phyloP scores from a whole-genome alignment of 2,888 invertebrate species.

The Platerodrilus igneus region DNA sequence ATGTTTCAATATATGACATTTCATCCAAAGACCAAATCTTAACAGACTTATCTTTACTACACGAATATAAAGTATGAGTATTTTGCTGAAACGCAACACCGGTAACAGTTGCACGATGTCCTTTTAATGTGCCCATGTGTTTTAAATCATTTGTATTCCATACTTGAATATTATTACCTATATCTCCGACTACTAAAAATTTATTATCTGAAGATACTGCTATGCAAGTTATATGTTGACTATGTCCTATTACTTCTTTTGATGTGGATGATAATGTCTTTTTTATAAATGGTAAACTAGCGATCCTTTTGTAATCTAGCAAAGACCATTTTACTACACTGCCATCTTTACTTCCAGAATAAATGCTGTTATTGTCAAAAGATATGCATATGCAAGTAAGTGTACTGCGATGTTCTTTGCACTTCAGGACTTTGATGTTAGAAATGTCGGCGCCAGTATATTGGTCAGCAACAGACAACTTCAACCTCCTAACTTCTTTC shows the following conservation, averaged over 20 bases:
- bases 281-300: slow-evolving; percentile 50
- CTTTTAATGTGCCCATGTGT: slow-evolving; percentile 73
- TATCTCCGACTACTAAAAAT: slow-evolving; percentile 73
- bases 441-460: slow-evolving; percentile 48
- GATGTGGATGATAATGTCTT: slow-evolving; percentile 30
- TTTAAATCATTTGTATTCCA: slow-evolving; percentile 77
- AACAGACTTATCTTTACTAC: slow-evolving; percentile 72
- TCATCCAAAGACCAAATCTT: slow-evolving; percentile 96
- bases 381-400: slow-evolving; percentile 79
- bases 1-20: slow-evolving; percentile 91
- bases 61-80: slow-evolving; percentile 79
- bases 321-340: slow-evolving; percentile 78
- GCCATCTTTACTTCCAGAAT: slow-evolving; percentile 85
- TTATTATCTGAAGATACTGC: slow-evolving; percentile 75
- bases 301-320: slow-evolving; percentile 59
- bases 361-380: slow-evolving; percentile 66
- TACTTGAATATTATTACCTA: slow-evolving; percentile 67
- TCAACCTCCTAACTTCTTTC: slow-evolving; percentile 78
- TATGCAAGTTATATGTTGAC: slow-evolving; percentile 56
- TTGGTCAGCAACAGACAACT: slow-evolving; percentile 67
- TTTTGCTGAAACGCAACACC: slow-evolving; percentile 81
- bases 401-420: slow-evolving; percentile 72
- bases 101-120: slow-evolving; percentile 69
- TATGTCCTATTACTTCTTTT: slow-evolving; percentile 35
- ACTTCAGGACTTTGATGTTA: slow-evolving; percentile 56